Base-by-base conservation (phyloP, 2,888 invertebrate genomes). In the Apodemia zela region DNA sequence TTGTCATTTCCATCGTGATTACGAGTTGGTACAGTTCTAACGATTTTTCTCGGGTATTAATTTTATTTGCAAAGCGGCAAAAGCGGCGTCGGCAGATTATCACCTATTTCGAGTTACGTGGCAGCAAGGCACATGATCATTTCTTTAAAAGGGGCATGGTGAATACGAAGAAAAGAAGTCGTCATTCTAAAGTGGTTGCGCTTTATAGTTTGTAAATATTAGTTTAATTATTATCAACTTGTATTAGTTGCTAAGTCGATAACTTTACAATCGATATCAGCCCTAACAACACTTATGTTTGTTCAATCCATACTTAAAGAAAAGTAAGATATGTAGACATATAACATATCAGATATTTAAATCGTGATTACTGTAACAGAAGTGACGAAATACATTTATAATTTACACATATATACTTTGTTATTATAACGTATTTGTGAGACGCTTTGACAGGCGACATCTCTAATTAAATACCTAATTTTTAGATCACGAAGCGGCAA, bases 381-480 rank as follows among this genome's bases (percentile, higher is more conserved):
- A 8, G 33, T 59, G 62, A 63, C 62, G 62, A 58, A 58, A 58
- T 29, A 18, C 33, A 18, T 42, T 63, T 54, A 54, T 54, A 25
- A 54, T 54, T 54, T 25, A 54, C 25, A 54, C 54, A 54, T 54
- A 54, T 54, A 54, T 54, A 54, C 18, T 54, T 54, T 54, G 54
- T 15, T 54, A 25, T 54, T 54, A 54, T 54, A 54, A 63, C 33
- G 18, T 35, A 61, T 18, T 51, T 64, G 65, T 69, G 54, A 67
- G 73, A 66, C 70, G 67, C 73, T 72, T 75, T 73, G 62, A 45
- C 47, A 63, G 62, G 47, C 71, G 76, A 78, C 80, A 80, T 72
- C 71, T 76, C 77, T 84, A 84, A 87, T 87, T 81, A 79, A 68
- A 72, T 69, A 64, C 73, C 83, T 87, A 87, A 87, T 83, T 82